phyloP scores from a whole-genome alignment of 2,113 vertebrate genomes.

The Cacatua alba region DNA sequence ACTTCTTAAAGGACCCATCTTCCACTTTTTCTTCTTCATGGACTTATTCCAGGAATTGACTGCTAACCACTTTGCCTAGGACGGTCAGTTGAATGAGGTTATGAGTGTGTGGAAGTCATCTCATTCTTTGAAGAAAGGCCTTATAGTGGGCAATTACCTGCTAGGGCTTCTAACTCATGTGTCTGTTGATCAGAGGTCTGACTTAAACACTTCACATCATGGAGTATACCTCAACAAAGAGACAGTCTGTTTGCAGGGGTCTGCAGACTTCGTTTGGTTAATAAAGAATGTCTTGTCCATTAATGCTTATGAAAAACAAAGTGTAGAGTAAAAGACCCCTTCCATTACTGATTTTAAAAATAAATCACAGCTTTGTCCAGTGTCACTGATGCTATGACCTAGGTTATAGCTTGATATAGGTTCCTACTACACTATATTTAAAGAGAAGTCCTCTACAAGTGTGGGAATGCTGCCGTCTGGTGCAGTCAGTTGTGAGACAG shows the following conservation, averaged over 20 bases:
- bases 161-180: neutral
- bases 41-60: neutral
- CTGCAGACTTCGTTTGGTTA: neutral
- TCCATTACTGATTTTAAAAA: neutral
- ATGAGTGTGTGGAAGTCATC: neutral
- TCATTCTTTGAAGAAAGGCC: neutral
- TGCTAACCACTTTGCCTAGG: neutral
- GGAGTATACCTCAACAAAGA: neutral
- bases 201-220: accelerated
- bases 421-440: accelerated
- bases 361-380: accelerated
- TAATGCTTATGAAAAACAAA: accelerated
- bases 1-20: neutral
- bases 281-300: accelerated
- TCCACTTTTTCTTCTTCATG: neutral
- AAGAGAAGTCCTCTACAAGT: neutral
- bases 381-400: neutral
- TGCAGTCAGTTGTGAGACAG: neutral
- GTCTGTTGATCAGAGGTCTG: neutral
- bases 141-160: neutral
- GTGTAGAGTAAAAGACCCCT: neutral
- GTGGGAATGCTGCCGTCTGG: neutral
- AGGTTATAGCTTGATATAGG: too few species aligned
- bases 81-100: neutral
- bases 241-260: accelerated